phyloP scores from a whole-genome alignment of 2,797 vertebrate genomes.

The Oreochromis grahami region DNA sequence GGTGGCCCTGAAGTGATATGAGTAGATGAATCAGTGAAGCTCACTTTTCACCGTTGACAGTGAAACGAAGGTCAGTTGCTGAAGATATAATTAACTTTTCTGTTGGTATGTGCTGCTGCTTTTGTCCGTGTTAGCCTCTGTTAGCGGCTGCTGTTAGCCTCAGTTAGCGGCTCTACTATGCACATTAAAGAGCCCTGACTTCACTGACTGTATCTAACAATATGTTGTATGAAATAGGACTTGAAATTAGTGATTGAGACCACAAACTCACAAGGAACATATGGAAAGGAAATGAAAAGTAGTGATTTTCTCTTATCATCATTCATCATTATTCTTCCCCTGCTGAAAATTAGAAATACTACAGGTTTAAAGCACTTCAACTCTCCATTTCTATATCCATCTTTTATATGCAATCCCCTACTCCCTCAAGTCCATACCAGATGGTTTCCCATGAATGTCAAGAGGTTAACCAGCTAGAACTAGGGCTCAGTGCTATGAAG shows the following conservation, averaged over 20 bases:
- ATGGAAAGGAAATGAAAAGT: not conserved
- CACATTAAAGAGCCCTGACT: not conserved
- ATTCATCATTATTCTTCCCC: not conserved
- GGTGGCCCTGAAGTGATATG: no score
- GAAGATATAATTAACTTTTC: not conserved
- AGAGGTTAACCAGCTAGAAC: not conserved
- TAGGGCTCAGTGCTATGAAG: not conserved
- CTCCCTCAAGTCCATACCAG: not conserved
- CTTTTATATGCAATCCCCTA: not conserved
- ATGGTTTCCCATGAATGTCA: not conserved
- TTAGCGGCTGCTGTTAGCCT: not conserved
- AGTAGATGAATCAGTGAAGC: not conserved
- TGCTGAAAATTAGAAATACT: not conserved
- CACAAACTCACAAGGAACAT: not conserved
- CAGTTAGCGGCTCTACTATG: not conserved
- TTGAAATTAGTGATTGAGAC: not conserved
- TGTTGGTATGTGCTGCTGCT: not conserved
- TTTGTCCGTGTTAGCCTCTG: not conserved
- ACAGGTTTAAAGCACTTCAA: not conserved
- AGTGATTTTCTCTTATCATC: not conserved
- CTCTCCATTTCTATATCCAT: not conserved
- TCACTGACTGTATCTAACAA: not conserved
- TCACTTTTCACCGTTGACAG: not conserved
- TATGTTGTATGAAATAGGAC: not conserved
- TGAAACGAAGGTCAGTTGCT: not conserved